These are phyloP conservation scores for Melangyna quadrimaculata DNA, from an alignment of 2,888 invertebrate species.

Conservation along the genomic window DNA sequence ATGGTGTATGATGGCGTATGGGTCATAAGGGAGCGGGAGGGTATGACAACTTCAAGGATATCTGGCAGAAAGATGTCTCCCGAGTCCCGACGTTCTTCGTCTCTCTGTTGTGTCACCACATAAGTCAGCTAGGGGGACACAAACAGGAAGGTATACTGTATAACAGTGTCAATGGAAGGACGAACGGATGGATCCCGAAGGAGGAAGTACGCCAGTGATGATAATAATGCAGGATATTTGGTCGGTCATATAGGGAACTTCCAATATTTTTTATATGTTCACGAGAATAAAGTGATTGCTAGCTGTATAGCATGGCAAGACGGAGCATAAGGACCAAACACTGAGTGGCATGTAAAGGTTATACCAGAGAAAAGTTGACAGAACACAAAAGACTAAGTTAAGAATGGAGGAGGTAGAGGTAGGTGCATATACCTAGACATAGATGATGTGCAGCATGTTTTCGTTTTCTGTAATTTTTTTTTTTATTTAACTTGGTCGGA, in stretches of 20 bases:
- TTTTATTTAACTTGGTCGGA: no score
- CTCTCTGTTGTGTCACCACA: slow-evolving; percentile 48
- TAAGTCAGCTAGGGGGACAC: slow-evolving; percentile 59
- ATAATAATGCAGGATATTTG: slow-evolving; percentile 72
- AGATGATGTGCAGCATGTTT: slow-evolving; percentile 56
- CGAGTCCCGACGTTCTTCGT: slow-evolving; percentile 64
- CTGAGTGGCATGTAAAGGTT: slow-evolving; percentile 54
- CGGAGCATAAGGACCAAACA: neutral
- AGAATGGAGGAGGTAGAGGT: neutral
- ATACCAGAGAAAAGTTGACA: slow-evolving; percentile 44
- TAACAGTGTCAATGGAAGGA: slow-evolving; percentile 41
- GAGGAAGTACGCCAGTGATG: slow-evolving; percentile 68
- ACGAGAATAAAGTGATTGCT: slow-evolving; percentile 65
- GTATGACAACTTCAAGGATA: slow-evolving; percentile 69
- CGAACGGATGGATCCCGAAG: slow-evolving; percentile 48
- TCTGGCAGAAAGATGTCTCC: slow-evolving; percentile 70
- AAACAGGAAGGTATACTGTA: slow-evolving; percentile 59
- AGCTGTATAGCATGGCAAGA: slow-evolving; percentile 43
- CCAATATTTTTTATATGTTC: slow-evolving; percentile 46
- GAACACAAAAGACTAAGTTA: slow-evolving; percentile 64
- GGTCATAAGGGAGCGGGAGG: slow-evolving; percentile 24
- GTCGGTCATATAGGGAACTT: slow-evolving; percentile 65
- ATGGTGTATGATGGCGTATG: slow-evolving; percentile 12
- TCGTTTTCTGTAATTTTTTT: slow-evolving; percentile 60
- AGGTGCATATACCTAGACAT: neutral